Conservation (phyloP, 2,797 vertebrate species). For the Brachyrhaphis roseni region DNA sequence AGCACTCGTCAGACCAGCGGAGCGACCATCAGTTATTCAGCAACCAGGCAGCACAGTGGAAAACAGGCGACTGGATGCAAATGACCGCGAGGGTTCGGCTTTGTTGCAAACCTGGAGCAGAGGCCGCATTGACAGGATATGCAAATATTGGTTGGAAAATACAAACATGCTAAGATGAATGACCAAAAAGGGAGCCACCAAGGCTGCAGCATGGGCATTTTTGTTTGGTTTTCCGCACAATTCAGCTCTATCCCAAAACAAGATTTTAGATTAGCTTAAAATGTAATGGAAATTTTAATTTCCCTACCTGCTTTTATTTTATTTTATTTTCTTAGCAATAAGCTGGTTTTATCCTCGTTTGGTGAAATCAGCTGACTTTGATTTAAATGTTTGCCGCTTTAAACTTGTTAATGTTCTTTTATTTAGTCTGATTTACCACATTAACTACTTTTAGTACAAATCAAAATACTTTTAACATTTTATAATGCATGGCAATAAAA, state of each 20-base stretch:
- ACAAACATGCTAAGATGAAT: slow-evolving; percentile 44
- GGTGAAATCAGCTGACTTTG: not conserved
- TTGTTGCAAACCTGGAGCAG: slow-evolving; percentile 53
- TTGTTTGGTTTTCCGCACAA: not conserved
- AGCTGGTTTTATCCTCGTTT: not conserved
- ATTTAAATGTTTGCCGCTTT: not conserved
- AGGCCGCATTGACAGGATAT: slow-evolving; percentile 38
- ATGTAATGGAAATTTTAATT: not conserved
- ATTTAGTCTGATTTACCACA: not conserved
- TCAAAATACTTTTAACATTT: not conserved
- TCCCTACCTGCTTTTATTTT: not conserved
- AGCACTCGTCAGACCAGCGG: slow-evolving; percentile 20
- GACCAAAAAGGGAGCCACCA: not conserved
- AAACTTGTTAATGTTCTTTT: not conserved
- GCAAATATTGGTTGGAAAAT: slow-evolving; percentile 62
- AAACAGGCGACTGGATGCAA: slow-evolving; percentile 73
- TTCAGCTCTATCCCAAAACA: not conserved
- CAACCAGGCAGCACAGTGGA: slow-evolving; percentile 36
- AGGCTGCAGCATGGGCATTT: not conserved
- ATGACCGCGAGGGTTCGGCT: slow-evolving; percentile 54
- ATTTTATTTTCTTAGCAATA: not conserved
- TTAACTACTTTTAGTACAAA: not conserved
- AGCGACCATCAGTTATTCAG: slow-evolving; percentile 68
- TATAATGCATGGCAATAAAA: not conserved
- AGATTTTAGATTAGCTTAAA: not conserved